Base-by-base conservation (phyloP, 2,888 invertebrate species). In the Aspidapion aeneum region DNA sequence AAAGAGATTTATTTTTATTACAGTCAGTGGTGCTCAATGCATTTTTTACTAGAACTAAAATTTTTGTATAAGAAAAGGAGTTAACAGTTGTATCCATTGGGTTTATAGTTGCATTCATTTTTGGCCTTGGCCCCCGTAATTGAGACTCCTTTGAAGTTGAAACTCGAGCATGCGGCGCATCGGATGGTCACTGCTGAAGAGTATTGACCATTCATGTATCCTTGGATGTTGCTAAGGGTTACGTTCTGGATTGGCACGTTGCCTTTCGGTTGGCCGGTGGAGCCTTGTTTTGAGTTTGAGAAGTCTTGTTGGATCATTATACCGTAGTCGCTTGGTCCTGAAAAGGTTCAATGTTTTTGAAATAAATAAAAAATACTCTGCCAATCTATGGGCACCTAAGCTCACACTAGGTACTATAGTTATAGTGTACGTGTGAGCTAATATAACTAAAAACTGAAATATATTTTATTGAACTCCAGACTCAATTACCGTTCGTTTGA, bases 251-350 rank as follows among this genome's bases (percentile, higher is more conserved):
- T 68, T 1, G 68, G 68, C 1, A 69, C 63, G 55, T 68, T 68
- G 21, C 64, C 68, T 12, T 58, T 64, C 2, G 66, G 64, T 21
- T 60, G 50, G 1, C 67, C 68, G 12, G 63, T 61, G 18, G 63
- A 61, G 16, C 63, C 63, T 58, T 63, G 63, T 5, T 21, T 16
- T 2, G 48, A 18, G 55, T 69, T 65, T 9, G 63, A 61, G 22
- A 69, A 70, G 55, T 70, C 68, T 50, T 68, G 66, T 60, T 69
- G 68, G 22, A 70, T 60, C 51, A 61, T 66, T n/a, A 68, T 60
- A 18, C 66, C 70, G 49, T 60, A 69, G 12, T 66, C 66, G 18
- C 52, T 56, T 7, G 68, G 64, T 48, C 66, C 67, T 69, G 21
- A 48, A 68, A 67, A 55, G n/a, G n/a, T n/a, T n/a, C n/a, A n/a